These are phyloP conservation scores for Cheilosia urbana DNA, from an alignment of 2,888 invertebrate genomes.

Conservation along the genomic window DNA sequence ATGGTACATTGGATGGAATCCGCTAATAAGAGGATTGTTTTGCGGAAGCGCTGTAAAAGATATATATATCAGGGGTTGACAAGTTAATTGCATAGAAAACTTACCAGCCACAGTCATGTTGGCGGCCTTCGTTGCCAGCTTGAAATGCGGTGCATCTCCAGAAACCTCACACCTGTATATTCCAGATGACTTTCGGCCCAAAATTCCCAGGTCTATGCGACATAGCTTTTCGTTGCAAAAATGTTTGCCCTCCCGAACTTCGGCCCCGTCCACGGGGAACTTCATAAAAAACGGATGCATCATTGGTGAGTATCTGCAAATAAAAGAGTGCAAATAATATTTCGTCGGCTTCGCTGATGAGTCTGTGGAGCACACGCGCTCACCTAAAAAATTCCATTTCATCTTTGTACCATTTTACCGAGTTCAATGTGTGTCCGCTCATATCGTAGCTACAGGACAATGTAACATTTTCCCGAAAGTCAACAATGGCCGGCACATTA, in stretches of 20 bases:
- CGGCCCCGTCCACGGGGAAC: slow-evolving; percentile 77
- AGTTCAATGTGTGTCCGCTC: slow-evolving; percentile 82
- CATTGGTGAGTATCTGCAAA: slow-evolving; percentile 78
- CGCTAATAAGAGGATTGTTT: slow-evolving; percentile 77
- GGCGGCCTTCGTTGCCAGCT: slow-evolving; percentile 84
- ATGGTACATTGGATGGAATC: slow-evolving; percentile 75
- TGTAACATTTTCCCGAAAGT: slow-evolving; percentile 80
- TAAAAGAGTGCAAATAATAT: too few species aligned
- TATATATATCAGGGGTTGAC: too few species aligned
- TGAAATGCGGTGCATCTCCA: slow-evolving; percentile 85
- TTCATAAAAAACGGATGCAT: slow-evolving; percentile 77
- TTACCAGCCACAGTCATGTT: slow-evolving; percentile 85
- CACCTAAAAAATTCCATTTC: slow-evolving; percentile 83
- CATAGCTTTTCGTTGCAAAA: slow-evolving; percentile 77
- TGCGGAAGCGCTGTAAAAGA: slow-evolving; percentile 76
- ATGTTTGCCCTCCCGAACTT: slow-evolving; percentile 74
- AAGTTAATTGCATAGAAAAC: slow-evolving; percentile 32
- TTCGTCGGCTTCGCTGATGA: neutral
- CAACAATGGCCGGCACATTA: slow-evolving; percentile 81
- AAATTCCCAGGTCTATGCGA: slow-evolving; percentile 76
- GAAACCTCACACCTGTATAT: slow-evolving; percentile 85
- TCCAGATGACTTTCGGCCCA: slow-evolving; percentile 81
- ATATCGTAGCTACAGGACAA: slow-evolving; percentile 82
- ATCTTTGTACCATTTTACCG: slow-evolving; percentile 83
- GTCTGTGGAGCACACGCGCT: slow-evolving; percentile 7